A percentile compares a stretch with the other conserved stretches of the same genome.
Evolutionary conservation across 2,797 vertebrate species (phyloP).

Genomic region (Mionectes olivaceus): DNA sequence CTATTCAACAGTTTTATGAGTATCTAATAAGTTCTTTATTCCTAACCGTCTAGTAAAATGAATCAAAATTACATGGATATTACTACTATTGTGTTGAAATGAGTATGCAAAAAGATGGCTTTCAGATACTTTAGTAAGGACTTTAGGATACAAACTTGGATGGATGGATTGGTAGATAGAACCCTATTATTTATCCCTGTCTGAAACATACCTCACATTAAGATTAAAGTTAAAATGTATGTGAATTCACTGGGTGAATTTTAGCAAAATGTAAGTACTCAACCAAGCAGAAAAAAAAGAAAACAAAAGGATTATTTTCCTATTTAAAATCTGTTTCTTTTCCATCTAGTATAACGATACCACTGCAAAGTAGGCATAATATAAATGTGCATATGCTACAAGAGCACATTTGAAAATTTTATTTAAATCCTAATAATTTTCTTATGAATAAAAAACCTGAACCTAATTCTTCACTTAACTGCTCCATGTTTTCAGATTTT

Average conservation of each 20-base stretch:
- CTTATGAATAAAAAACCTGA: background rate
- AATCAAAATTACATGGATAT: background rate
- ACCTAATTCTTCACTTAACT: background rate
- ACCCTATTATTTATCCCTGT: background rate
- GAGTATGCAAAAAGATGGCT: background rate
- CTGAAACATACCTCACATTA: background rate
- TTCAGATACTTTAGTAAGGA: background rate
- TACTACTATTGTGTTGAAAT: background rate
- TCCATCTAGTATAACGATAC: background rate
- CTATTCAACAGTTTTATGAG: background rate
- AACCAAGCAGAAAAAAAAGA: background rate
- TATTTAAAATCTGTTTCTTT: background rate
- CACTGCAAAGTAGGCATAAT: background rate
- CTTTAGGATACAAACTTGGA: background rate
- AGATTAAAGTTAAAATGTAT: background rate
- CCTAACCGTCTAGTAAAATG: background rate
- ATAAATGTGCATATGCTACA: background rate
- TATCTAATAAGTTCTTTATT: background rate
- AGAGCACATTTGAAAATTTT: background rate
- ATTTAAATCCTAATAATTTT: background rate
- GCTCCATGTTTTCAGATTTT: background rate
- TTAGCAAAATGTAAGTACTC: background rate
- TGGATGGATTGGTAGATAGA: background rate
- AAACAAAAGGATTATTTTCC: background rate
- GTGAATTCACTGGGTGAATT: background rate